Evolutionary conservation across 2,888 invertebrate species (phyloP).

Genomic region (Osedax fenrisi): DNA sequence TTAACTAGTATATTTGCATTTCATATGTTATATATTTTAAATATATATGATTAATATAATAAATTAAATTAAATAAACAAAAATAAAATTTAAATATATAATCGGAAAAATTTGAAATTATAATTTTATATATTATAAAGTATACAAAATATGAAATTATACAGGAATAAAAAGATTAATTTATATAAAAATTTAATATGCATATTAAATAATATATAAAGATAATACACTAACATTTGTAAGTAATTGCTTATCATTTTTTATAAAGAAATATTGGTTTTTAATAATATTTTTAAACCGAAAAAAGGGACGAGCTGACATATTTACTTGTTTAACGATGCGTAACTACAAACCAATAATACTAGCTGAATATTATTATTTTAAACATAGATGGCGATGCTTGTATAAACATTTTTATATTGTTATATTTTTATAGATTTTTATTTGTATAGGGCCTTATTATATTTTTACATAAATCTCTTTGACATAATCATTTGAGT

Average conservation of each 20-base stretch:
- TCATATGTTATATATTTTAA: neutral
- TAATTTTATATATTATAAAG: too few relatives aligned
- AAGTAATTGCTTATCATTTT: neutral
- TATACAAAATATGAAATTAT: too few relatives aligned
- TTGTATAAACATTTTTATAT: too few relatives aligned
- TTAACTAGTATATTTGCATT: too few relatives aligned
- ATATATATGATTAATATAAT: neutral
- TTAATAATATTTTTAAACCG: neutral
- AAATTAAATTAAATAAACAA: neutral
- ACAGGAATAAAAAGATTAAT: too few relatives aligned
- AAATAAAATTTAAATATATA: neutral
- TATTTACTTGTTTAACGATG: neutral
- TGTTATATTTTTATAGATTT: too few relatives aligned
- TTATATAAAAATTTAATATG: neutral
- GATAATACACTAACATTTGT: neutral
- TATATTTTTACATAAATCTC: too few relatives aligned
- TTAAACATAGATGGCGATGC: neutral
- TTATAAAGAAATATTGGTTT: neutral
- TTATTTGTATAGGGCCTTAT: too few relatives aligned
- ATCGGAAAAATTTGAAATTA: neutral
- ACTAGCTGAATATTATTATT: neutral
- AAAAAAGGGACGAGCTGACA: neutral
- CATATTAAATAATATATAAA: neutral
- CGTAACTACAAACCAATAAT: neutral
- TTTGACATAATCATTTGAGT: too few relatives aligned